These are phyloP conservation scores for Nymphalis urticae DNA, from an alignment of 2,888 invertebrate genomes.

Conservation along the genomic window DNA sequence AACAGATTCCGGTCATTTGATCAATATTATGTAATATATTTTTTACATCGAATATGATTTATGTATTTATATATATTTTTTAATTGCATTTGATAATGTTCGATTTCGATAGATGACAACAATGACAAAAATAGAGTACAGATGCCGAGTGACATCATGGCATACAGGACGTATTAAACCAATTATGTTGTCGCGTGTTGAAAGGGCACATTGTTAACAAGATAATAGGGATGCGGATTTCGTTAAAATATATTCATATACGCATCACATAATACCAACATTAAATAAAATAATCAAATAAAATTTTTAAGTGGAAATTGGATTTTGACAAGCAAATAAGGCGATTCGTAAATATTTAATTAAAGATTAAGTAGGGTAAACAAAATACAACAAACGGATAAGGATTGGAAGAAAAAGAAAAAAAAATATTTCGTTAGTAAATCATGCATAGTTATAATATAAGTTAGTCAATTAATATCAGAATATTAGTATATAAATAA, in stretches of 20 bases:
- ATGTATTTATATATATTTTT: too few species aligned
- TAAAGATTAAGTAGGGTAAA: conserved; percentile 35
- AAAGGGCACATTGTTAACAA: conserved; percentile 61
- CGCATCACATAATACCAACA: not conserved
- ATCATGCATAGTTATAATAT: conserved; percentile 33
- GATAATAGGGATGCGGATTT: conserved; percentile 40
- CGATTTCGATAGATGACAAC: conserved; percentile 39
- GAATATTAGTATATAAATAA: too few species aligned
- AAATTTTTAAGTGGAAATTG: not conserved
- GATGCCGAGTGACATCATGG: conserved; percentile 54
- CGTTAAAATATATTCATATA: conserved; percentile 9
- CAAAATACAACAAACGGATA: conserved; percentile 54
- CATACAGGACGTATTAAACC: conserved; percentile 61
- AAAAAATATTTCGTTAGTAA: conserved; percentile 61
- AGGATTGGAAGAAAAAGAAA: conserved; percentile 48
- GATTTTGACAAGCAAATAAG: not conserved
- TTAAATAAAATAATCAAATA: not conserved
- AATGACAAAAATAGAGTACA: conserved; percentile 61
- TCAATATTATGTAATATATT: too few species aligned
- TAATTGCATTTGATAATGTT: conserved; percentile 1
- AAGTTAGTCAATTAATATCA: conserved; percentile 22
- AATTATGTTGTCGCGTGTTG: conserved; percentile 57
- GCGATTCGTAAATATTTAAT: not conserved
- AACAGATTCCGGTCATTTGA: too few species aligned
- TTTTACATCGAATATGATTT: not conserved